A percentile compares a stretch with the other conserved stretches of the same genome.
Conservation (phyloP, 2,888 invertebrate genomes). For the Papilio gigon region DNA sequence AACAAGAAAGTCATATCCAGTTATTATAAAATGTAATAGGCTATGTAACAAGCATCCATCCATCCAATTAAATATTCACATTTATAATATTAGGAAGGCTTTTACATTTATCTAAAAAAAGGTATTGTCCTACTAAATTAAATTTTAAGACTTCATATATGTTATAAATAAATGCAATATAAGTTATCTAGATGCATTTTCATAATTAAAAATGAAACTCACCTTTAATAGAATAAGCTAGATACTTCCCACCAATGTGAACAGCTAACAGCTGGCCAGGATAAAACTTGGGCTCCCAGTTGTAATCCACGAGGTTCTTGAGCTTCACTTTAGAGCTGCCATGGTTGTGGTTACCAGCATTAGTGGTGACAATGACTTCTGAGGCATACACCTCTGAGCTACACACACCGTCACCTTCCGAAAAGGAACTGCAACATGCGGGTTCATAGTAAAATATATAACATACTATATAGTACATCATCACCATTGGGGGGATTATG, state of each 20-base stretch:
- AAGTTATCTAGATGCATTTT: too few species aligned
- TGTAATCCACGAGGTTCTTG: slow-evolving; percentile 94
- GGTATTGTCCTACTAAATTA: too few species aligned
- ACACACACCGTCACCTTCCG: slow-evolving; percentile 82
- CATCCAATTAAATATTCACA: too few species aligned
- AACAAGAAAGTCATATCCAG: not conserved
- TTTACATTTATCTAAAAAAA: too few species aligned
- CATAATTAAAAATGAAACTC: slow-evolving; percentile 44
- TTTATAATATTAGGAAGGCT: too few species aligned
- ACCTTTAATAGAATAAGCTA: slow-evolving; percentile 97
- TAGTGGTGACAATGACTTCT: slow-evolving; percentile 87
- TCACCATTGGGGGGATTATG: too few species aligned
- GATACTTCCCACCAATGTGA: slow-evolving; percentile 91
- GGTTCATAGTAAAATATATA: not conserved
- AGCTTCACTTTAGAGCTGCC: slow-evolving; percentile 95
- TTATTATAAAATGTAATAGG: too few species aligned
- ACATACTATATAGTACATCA: not conserved
- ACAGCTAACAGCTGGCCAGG: slow-evolving; percentile 94
- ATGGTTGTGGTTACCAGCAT: slow-evolving; percentile 87
- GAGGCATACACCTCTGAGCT: slow-evolving; percentile 81
- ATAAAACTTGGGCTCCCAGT: slow-evolving; percentile 95
- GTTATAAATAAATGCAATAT: too few species aligned
- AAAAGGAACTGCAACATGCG: slow-evolving; percentile 79
- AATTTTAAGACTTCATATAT: too few species aligned
- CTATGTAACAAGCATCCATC: too few species aligned